These are phyloP conservation scores for pig (Sus scrofa) DNA, from an alignment of 2,113 vertebrate genomes.

Conservation along the genomic window T2T-Sscrofa CM000817.6:169445001-169445500, in stretches of 20 bases:
- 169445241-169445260: conserved; percentile 14
- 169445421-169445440: conserved; percentile 30
- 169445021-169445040: background rate
- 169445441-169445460: conserved; percentile 41
- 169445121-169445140: conserved; percentile 37
- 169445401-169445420: background rate
- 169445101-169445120: background rate
- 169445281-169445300: background rate
- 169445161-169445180: conserved; percentile 38
- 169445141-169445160: background rate
- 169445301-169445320: background rate
- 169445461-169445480: background rate
- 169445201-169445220: conserved; percentile 40
- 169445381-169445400: background rate
- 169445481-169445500: conserved; percentile 41
- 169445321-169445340: background rate
- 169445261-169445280: conserved; percentile 22
- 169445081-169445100: background rate
- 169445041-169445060: background rate
- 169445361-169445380: background rate
- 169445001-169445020: background rate
- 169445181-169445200: conserved; percentile 35
- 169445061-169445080: background rate
- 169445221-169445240: conserved; percentile 54
- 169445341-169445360: background rate